A percentile compares a stretch with the other conserved stretches of the same genome.
Evolutionary conservation across 1,140 invertebrate species (phyloP).

Genomic region (Arctopsyche grandis): DNA sequence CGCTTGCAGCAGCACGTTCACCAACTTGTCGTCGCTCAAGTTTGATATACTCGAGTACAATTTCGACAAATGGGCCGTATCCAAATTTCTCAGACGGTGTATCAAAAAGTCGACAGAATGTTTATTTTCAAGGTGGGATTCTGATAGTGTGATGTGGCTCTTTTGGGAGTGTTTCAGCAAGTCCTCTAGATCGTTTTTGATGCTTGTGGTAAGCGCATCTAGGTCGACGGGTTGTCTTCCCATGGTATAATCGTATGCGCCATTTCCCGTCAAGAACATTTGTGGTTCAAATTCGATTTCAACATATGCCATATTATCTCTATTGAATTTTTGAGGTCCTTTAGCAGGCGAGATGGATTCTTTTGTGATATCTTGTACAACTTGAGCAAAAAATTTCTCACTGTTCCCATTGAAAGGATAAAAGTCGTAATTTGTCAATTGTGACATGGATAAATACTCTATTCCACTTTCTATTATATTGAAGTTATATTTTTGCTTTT

Average conservation of each 20-base stretch:
- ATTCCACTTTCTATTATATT: background rate
- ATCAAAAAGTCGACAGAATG: background rate
- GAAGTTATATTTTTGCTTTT: background rate
- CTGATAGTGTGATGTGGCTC: background rate
- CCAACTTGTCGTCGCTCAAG: background rate
- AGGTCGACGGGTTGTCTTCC: background rate
- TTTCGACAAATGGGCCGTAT: background rate
- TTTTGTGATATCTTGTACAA: too few relatives aligned
- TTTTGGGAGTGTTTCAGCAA: background rate
- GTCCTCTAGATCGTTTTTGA: background rate
- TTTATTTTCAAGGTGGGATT: background rate
- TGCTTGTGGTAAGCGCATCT: background rate
- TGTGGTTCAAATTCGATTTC: background rate
- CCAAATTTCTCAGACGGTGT: background rate
- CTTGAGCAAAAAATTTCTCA: background rate
- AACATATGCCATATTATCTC: background rate
- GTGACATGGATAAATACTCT: background rate
- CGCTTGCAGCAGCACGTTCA: slow-evolving; percentile 58
- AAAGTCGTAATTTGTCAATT: background rate
- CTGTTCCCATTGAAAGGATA: background rate
- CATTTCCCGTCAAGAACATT: background rate
- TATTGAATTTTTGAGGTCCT: too few relatives aligned
- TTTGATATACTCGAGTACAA: background rate
- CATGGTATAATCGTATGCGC: background rate
- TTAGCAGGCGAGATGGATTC: too few relatives aligned